Evolutionary conservation across 2,797 vertebrate species (phyloP).

Genomic region (Clarias laeviceps): DNA sequence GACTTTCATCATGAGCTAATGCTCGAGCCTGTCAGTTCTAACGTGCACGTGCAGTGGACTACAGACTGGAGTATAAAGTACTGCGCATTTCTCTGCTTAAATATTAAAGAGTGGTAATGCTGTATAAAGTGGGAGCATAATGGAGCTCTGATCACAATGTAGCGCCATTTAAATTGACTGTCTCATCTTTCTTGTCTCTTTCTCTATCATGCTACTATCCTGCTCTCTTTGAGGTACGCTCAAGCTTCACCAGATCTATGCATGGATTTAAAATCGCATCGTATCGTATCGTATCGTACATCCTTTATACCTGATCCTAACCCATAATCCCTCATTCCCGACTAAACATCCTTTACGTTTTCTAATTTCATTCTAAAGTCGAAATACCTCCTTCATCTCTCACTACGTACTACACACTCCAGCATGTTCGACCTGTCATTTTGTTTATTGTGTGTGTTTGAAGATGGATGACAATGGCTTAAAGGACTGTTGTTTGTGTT

Average conservation of each 20-base stretch:
- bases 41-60: background rate
- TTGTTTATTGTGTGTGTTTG: background rate
- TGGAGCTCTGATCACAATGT: conserved; percentile 22
- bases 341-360: background rate
- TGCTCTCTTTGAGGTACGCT: conserved; percentile 45
- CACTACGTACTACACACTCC: background rate
- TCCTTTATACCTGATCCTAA: background rate
- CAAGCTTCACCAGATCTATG: background rate
- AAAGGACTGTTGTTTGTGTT: background rate
- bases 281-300: background rate
- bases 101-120: conserved; percentile 43
- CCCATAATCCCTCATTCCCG: background rate
- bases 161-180: conserved; percentile 28
- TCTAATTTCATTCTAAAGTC: background rate
- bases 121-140: conserved; percentile 38
- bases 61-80: background rate
- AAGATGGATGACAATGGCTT: background rate
- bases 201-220: conserved; percentile 13
- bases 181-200: conserved; percentile 33
- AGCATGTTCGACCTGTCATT: background rate
- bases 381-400: background rate
- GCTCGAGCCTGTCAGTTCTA: no score
- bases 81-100: conserved; percentile 3
- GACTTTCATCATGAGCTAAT: background rate
- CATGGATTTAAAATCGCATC: background rate